phyloP scores from a whole-genome alignment of 53 echinoderm and acorn worm genomes.

The Arbacia lixula region DNA sequence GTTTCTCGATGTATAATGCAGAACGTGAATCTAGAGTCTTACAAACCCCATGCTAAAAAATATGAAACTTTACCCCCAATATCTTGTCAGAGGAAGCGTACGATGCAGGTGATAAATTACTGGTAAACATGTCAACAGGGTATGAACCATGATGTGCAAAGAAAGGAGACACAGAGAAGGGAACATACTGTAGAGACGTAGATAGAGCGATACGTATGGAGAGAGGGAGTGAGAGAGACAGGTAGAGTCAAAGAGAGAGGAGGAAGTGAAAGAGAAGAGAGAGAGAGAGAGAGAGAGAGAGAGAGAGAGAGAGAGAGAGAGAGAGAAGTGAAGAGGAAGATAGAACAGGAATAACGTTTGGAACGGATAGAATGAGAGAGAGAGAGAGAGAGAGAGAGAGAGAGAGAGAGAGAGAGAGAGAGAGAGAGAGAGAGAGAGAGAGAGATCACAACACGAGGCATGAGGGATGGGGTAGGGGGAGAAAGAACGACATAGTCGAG shows the following conservation, averaged over 20 bases:
- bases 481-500: background rate
- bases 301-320: background rate
- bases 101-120: constrained; percentile 15
- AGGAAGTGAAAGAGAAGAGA: background rate
- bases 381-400: background rate
- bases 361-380: background rate
- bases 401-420: too few species aligned
- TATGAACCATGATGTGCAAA: constrained; percentile 12
- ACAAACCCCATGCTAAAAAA: constrained; percentile 10
- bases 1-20: too few species aligned
- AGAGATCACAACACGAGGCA: too few species aligned
- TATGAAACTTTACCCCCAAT: constrained; percentile 30
- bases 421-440: background rate
- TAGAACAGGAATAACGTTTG: background rate
- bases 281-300: background rate
- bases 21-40: too few species aligned
- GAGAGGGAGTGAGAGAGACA: background rate
- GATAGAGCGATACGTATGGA: too few species aligned
- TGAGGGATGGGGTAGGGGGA: background rate
- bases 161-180: too few species aligned
- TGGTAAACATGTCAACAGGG: constrained; percentile 7
- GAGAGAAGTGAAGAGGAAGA: background rate
- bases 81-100: background rate
- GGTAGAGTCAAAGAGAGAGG: background rate
- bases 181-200: too few species aligned